Evolutionary conservation across 2,113 vertebrate genomes (phyloP).

Genomic region (Notechis scutatus): DNA sequence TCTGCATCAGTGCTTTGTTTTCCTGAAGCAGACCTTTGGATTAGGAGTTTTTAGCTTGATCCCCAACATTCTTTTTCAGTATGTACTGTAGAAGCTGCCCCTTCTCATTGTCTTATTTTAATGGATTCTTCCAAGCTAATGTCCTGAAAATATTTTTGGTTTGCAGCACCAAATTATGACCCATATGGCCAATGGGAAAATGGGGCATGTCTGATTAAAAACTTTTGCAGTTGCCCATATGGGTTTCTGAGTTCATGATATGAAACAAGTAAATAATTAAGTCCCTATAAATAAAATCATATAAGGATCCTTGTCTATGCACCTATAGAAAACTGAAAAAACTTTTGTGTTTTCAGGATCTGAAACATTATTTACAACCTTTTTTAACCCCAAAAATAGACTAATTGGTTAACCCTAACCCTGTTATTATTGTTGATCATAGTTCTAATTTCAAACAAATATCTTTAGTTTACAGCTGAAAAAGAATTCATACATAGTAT

Average conservation of each 20-base stretch:
- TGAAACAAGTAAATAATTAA: slow-evolving; percentile 81
- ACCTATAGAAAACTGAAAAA: slow-evolving; percentile 13
- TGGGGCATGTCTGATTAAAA: slow-evolving; percentile 80
- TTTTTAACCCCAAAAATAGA: background rate
- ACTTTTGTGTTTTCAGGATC: background rate
- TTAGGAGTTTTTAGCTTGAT: background rate
- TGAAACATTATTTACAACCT: background rate
- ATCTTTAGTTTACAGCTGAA: slow-evolving; percentile 13
- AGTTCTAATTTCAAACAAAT: slow-evolving; percentile 8
- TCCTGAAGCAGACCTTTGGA: background rate
- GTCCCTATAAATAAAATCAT: background rate
- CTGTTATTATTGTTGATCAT: background rate
- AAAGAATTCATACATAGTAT: background rate
- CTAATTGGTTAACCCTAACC: background rate
- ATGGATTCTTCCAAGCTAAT: background rate
- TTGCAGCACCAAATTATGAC: slow-evolving; percentile 74
- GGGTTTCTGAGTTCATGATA: slow-evolving; percentile 88
- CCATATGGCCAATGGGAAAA: slow-evolving; percentile 79
- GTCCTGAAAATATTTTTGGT: slow-evolving; percentile 38
- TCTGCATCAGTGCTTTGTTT: background rate
- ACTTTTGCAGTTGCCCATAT: slow-evolving; percentile 86
- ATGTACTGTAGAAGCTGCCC: background rate
- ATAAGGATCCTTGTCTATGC: background rate
- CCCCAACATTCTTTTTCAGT: background rate
- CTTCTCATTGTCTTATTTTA: slow-evolving; percentile 5